Base-by-base conservation (phyloP, 2,113 vertebrate species). In the Neolamprologus cancellatus region DNA sequence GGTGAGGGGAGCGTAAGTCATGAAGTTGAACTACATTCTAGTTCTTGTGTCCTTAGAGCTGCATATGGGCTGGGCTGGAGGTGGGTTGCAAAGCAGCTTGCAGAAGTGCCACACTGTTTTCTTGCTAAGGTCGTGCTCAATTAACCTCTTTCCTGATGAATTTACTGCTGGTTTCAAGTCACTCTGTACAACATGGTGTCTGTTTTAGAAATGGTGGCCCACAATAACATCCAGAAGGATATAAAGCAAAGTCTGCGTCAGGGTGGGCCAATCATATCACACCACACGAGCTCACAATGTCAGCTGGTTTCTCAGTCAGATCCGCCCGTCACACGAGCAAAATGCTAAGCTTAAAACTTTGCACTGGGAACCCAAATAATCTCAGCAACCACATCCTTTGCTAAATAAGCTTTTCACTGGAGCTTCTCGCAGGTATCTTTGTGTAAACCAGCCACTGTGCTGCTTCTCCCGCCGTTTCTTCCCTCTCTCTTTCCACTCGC, bases 1-100 rank as follows among this genome's bases (percentile, higher is more conserved):
- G 39, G 8, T 11, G 39, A 17, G 23, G 66, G 4, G 20, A 46
- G 39, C 11, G 4, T 0, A 44, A 0, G 13, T 1, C 36, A 44
- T 17, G 0, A 44, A 41, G n/a, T 10, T 41, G 14, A 71, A 71
- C 13, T 17, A 44, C 5, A 44, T 44, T 44, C 13, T 71, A 44
- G 64, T 23, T 44, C 20, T 25, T 44, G 39, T 74, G 14, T 74
- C 39, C 0, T 71, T 7, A 25, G 20, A 44, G 13, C 28, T 32
- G 57, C 28, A 25, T 44, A 32, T 32, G 7, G 3, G 32, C 66
- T 18, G 69, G 39, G 23, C 9, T 46, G 69, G 69, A 28, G 23
- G 69, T 46, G 69, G 2, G 69, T 48, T 74, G 23, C 69, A 46
- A 18, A 30, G 23, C 23, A 28, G 15, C 69, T 46, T 48, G 69